Conservation (phyloP, 2,888 invertebrate genomes). For the Parasteatoda lunata region DNA sequence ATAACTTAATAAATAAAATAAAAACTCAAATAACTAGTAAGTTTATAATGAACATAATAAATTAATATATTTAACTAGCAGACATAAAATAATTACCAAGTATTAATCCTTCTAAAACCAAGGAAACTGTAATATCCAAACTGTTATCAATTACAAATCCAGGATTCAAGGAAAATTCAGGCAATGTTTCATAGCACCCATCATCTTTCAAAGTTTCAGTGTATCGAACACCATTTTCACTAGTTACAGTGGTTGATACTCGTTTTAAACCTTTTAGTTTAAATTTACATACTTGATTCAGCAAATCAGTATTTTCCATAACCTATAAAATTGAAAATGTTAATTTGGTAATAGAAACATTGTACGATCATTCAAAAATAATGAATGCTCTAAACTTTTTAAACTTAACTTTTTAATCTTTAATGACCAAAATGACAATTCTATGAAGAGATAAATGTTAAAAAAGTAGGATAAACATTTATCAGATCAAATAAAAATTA, state of each 20-base stretch:
- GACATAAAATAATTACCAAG: conserved; percentile 25
- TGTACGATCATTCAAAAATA: background rate
- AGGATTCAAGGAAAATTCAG: conserved; percentile 15
- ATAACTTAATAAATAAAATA: background rate
- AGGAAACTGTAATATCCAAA: conserved; percentile 51
- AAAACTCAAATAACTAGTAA: background rate
- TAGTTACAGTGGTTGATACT: conserved; percentile 49
- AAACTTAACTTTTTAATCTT: no score
- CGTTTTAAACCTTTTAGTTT: conserved; percentile 26
- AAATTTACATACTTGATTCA: conserved; percentile 39
- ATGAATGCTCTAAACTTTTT: background rate
- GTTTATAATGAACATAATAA: background rate
- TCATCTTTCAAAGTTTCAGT: conserved; percentile 33
- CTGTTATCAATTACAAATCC: conserved; percentile 58
- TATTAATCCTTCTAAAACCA: conserved; percentile 43
- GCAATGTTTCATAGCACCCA: conserved; percentile 16
- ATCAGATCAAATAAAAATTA: no score
- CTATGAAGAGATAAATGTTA: background rate
- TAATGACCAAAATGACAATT: background rate
- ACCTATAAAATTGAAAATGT: background rate
- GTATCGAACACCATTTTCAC: conserved; percentile 36
- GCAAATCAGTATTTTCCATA: conserved; percentile 42
- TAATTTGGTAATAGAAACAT: background rate
- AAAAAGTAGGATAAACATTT: no score
- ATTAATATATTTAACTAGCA: background rate